These are phyloP conservation scores for Pyrrhosoma nymphula DNA, from an alignment of 2,888 invertebrate genomes.

Conservation along the genomic window DNA sequence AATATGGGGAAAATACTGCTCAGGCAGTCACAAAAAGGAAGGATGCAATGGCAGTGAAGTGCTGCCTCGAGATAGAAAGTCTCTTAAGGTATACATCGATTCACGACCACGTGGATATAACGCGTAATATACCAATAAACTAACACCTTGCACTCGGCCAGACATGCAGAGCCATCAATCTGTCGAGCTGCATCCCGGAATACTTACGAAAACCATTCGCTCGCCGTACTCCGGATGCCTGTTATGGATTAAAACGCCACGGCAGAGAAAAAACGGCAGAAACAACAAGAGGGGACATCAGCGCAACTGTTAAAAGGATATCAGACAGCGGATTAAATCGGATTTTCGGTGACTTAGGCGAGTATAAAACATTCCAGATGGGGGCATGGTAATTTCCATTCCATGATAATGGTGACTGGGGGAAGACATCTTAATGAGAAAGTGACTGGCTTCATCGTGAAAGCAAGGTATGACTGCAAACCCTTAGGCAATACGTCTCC, in stretches of 20 bases:
- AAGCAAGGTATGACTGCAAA: background rate
- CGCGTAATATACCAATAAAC: conserved; percentile 18
- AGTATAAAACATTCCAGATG: background rate
- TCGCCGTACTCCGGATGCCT: background rate
- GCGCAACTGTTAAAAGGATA: background rate
- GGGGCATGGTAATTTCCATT: background rate
- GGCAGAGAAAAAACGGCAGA: too few relatives aligned
- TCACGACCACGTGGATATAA: background rate
- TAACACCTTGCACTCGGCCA: background rate
- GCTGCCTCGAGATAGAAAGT: background rate
- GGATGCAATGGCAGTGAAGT: background rate
- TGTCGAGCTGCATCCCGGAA: background rate
- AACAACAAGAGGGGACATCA: background rate
- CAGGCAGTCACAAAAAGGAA: background rate
- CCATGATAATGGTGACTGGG: background rate
- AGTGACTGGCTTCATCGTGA: background rate
- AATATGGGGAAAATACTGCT: background rate
- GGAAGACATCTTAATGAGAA: background rate
- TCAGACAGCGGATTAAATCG: background rate
- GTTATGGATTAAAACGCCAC: background rate
- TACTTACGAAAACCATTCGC: background rate
- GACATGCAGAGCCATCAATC: conserved; percentile 4
- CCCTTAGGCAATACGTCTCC: background rate
- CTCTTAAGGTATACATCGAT: background rate
- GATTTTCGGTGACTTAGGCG: background rate